phyloP scores from a whole-genome alignment of 2,113 vertebrate genomes.

The Rissa tridactyla region DNA sequence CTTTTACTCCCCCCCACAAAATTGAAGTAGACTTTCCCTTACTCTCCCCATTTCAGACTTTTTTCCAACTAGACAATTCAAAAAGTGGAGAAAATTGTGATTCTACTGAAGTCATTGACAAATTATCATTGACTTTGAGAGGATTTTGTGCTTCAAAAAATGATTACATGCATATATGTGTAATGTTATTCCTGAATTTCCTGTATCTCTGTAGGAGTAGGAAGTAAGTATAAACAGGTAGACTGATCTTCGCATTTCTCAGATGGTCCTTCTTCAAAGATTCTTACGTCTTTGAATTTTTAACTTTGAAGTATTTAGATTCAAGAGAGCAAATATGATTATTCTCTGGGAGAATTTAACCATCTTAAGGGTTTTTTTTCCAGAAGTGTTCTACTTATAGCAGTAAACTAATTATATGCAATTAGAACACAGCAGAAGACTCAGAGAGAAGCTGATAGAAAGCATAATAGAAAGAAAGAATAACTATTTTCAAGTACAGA shows the following conservation, averaged over 20 bases:
- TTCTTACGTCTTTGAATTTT: not conserved
- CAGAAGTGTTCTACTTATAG: conserved; percentile 11
- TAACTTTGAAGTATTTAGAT: conserved; percentile 42
- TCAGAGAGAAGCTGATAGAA: not conserved
- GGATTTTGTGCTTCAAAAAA: not conserved
- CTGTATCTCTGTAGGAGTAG: not conserved
- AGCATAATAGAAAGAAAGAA: not conserved
- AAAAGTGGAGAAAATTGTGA: not conserved
- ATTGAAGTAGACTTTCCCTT: not conserved
- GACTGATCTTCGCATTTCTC: not conserved
- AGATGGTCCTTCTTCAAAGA: conserved; percentile 15
- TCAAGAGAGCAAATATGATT: not conserved
- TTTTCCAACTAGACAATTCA: not conserved
- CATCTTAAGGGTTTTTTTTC: not conserved
- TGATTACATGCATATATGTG: not conserved
- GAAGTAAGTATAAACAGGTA: not conserved
- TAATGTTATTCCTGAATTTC: not conserved
- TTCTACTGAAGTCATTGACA: not conserved
- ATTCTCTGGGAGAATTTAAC: not conserved
- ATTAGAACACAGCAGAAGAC: conserved; percentile 33
- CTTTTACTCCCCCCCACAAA: not conserved
- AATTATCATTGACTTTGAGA: not conserved
- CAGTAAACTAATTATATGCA: conserved; percentile 39
- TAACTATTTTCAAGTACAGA: not conserved
- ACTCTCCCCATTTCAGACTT: not conserved